These are phyloP conservation scores for Amphipyra tragopoginis DNA, from an alignment of 2,888 invertebrate species.

Conservation along the genomic window DNA sequence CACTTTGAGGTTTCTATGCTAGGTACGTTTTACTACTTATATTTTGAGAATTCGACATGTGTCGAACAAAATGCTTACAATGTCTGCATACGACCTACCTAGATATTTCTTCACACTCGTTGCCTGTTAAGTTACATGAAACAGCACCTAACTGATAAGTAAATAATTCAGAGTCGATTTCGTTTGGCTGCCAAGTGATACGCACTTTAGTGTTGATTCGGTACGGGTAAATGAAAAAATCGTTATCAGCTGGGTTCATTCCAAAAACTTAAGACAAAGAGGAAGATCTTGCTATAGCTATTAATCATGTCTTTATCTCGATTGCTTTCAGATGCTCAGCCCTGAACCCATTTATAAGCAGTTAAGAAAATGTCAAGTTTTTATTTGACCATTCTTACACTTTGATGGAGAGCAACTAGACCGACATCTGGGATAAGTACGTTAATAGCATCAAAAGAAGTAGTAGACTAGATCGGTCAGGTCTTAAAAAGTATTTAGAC, in stretches of 20 bases:
- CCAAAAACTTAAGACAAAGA: constrained; percentile 67
- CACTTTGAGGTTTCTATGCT: constrained; percentile 3
- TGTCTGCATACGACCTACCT: constrained; percentile 22
- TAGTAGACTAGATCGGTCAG: not conserved
- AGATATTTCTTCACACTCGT: constrained; percentile 22
- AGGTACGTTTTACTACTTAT: constrained; percentile 27
- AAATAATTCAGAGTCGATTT: constrained; percentile 37
- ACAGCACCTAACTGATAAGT: not conserved
- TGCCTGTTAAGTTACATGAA: constrained; percentile 29
- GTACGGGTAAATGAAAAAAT: constrained; percentile 58
- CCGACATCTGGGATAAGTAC: too few species aligned
- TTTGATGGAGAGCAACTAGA: too few species aligned
- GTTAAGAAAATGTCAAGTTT: constrained; percentile 46
- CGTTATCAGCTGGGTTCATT: constrained; percentile 65
- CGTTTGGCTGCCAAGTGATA: constrained; percentile 33
- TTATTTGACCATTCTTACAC: too few species aligned
- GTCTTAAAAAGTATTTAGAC: too few species aligned
- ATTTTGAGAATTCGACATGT: constrained; percentile 32
- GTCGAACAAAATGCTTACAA: constrained; percentile 9
- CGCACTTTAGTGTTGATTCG: constrained; percentile 14
- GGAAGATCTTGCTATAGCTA: constrained; percentile 64
- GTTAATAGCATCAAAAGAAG: too few species aligned
- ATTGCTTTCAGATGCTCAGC: constrained; percentile 64
- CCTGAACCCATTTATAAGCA: constrained; percentile 67
- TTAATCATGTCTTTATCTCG: constrained; percentile 77